Evolutionary conservation across 2,797 vertebrate genomes (phyloP), one percentile per base, ranked within the genome.

Genomic region (Gymnoscopelus microlampas): DNA sequence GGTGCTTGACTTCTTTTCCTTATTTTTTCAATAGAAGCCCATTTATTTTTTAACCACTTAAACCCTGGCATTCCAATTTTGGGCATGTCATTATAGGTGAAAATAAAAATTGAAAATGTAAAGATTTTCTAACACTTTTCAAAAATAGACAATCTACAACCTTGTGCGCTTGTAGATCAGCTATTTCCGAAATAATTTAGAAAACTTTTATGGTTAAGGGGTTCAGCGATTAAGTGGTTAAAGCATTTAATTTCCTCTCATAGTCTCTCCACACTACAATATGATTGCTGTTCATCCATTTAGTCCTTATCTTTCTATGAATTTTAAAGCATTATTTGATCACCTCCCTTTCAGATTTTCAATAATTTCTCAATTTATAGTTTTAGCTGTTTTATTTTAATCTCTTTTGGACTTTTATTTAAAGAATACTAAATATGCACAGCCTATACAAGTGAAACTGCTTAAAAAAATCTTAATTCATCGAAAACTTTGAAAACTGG

Each of bases 361-460:
- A 63, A 44, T 63, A 19, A 63, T 54, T 76, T 75, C 73, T 83
- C 63, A 19, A 62, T 61, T 79, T 60, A 32, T 87, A 73, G 69
- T 87, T 89, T 88, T 83, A 73, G 82, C 71, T 89, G 80, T 86
- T 87, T 75, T 66, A 76, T 89, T 84, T 72, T 60, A 76, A 60
- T 83, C 67, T 85, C 83, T 83, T 74, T 85, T 68, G 70, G 84
- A 89, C 83, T 90, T 60, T 85, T 91, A 80, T 83, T 90, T 88
- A 77, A 86, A 86, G 87, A 80, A 91, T 93, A 90, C 87, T 87
- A 90, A 91, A 94, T 93, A 94, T 93, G 93, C 93, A 93, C 88
- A 90, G 91, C 85, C 86, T 91, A 87, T 82, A 86, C 85, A 85
- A 67, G 57, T 82, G 79, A 88, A 88, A 80, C 87, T 85, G 87